phyloP scores from a whole-genome alignment of 2,888 invertebrate species.

The Callinectes sapidus region DNA sequence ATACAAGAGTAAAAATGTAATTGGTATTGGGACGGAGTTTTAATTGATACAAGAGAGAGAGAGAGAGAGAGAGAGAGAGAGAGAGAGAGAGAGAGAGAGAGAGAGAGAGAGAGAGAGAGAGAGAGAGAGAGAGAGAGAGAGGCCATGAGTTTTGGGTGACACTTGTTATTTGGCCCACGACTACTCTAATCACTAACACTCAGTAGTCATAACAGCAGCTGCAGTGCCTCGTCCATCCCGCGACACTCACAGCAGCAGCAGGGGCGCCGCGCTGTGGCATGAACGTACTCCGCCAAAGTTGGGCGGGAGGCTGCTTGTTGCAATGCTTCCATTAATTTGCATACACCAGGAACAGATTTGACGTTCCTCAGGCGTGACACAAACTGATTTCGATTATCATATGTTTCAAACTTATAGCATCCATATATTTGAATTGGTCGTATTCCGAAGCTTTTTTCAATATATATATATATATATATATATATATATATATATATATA shows the following conservation, averaged over 20 bases:
- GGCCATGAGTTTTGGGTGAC: neutral
- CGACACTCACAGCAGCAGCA: neutral
- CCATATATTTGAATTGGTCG: neutral
- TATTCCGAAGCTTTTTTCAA: neutral
- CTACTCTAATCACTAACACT: neutral
- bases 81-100: no score
- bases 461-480: no score
- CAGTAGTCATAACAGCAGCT: neutral
- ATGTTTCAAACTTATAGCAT: neutral
- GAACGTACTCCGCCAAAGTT: neutral
- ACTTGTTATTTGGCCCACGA: neutral
- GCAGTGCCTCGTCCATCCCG: neutral
- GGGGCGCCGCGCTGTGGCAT: neutral
- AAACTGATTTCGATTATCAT: neutral
- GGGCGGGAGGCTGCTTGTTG: neutral
- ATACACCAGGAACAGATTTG: neutral
- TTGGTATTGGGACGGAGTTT: neutral
- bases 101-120: conserved; percentile 38
- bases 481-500: no score
- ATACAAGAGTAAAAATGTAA: neutral
- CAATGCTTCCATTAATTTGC: neutral
- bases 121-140: conserved; percentile 35
- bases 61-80: conserved; percentile 17
- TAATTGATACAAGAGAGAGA: neutral
- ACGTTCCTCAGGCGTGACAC: conserved; percentile 6